These are phyloP conservation scores for Rhynchomys soricoides DNA, from an alignment of 2,113 vertebrate species.

Conservation along the genomic window DNA sequence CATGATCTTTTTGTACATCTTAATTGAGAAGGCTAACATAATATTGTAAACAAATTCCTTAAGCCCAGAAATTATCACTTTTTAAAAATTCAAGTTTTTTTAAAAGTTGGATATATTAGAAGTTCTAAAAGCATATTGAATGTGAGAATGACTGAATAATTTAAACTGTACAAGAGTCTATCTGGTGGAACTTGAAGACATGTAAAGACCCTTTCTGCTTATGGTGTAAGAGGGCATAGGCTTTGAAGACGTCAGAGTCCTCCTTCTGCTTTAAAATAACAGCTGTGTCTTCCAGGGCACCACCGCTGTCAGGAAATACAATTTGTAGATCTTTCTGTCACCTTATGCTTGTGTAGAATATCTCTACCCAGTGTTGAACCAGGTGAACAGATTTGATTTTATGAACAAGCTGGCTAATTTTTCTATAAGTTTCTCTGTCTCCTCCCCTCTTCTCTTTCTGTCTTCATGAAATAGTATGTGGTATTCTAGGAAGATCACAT, in stretches of 20 bases:
- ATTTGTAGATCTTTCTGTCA: background rate
- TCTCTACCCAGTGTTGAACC: background rate
- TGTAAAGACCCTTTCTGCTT: background rate
- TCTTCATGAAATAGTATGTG: background rate
- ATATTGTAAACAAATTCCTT: conserved; percentile 38
- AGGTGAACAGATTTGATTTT: background rate
- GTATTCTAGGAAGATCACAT: background rate
- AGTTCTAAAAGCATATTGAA: conserved; percentile 28
- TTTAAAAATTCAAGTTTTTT: background rate
- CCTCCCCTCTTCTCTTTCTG: background rate
- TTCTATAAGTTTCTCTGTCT: too few species aligned
- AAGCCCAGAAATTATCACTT: background rate
- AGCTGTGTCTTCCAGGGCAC: background rate
- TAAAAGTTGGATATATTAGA: background rate
- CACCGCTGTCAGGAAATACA: background rate
- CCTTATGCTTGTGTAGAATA: background rate
- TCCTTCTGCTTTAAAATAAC: background rate
- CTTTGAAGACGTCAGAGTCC: background rate
- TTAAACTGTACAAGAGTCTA: background rate
- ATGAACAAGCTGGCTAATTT: background rate
- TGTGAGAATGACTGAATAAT: background rate
- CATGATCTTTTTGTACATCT: conserved; percentile 6
- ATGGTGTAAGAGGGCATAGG: background rate
- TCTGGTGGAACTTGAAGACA: background rate
- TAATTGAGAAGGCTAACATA: conserved; percentile 21